Evolutionary conservation across 2,888 invertebrate genomes (phyloP).

Genomic region (Drosophila rellima): DNA sequence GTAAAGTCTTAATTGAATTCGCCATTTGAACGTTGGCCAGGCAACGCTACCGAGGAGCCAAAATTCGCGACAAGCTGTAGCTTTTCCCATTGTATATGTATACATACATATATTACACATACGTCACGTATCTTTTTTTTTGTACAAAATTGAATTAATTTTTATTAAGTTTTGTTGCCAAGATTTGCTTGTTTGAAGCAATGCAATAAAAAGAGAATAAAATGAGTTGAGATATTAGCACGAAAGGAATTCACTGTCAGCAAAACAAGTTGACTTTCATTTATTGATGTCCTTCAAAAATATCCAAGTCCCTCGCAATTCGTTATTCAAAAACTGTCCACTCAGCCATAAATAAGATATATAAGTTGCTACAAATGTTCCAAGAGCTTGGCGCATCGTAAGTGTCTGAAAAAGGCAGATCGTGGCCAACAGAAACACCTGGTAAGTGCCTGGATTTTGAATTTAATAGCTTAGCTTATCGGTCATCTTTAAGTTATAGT

Average conservation of each 20-base stretch:
- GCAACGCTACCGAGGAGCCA: constrained; percentile 35
- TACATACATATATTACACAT: constrained; percentile 33
- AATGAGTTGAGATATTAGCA: constrained; percentile 5
- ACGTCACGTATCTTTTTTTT: constrained; percentile 37
- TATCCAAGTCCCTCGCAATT: not conserved
- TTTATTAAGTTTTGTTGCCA: constrained; percentile 37
- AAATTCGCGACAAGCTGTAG: constrained; percentile 11
- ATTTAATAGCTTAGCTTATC: constrained; percentile 45
- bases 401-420: constrained; percentile 14
- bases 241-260: constrained; percentile 16
- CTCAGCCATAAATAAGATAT: constrained; percentile 51
- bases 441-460: constrained; percentile 44
- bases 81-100: not conserved
- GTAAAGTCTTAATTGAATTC: constrained; percentile 73
- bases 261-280: constrained; percentile 24
- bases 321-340: constrained; percentile 38
- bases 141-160: constrained; percentile 20
- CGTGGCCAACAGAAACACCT: constrained; percentile 11
- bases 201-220: constrained; percentile 1
- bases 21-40: constrained; percentile 52
- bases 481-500: constrained; percentile 21
- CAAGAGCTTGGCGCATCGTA: constrained; percentile 32
- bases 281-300: constrained; percentile 30
- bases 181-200: constrained; percentile 16
- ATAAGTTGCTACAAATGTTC: constrained; percentile 22